Conservation (phyloP, 2,888 invertebrate species). For the Endotricha flammealis region DNA sequence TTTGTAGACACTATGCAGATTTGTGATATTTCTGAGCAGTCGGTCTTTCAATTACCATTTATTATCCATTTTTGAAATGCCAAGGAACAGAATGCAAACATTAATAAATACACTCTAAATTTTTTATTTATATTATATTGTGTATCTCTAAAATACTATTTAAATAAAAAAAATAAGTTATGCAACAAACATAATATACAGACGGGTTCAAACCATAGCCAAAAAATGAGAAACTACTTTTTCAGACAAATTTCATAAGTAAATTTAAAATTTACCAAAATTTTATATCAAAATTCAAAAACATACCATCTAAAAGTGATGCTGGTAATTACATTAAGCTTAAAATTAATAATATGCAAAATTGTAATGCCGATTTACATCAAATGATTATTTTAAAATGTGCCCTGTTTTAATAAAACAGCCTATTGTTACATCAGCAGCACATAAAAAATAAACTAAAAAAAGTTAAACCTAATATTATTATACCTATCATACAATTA, state of each 20-base stretch:
- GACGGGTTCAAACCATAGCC: constrained; percentile 37
- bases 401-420: constrained; percentile 26
- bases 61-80: too few species aligned
- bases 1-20: too few species aligned
- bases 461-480: constrained; percentile 32
- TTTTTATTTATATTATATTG: constrained; percentile 39
- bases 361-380: constrained; percentile 27
- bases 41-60: too few species aligned
- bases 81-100: constrained; percentile 20
- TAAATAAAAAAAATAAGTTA: constrained; percentile 57
- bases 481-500: constrained; percentile 31
- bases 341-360: constrained; percentile 31
- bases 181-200: constrained; percentile 53
- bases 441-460: constrained; percentile 31
- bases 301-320: constrained; percentile 14
- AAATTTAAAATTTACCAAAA: constrained; percentile 2
- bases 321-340: constrained; percentile 15
- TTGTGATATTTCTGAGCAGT: too few species aligned
- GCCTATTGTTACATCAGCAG: constrained; percentile 14
- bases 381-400: constrained; percentile 20
- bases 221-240: constrained; percentile 29
- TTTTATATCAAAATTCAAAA: constrained; percentile 7
- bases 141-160: constrained; percentile 56
- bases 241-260: constrained; percentile 13
- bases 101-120: constrained; percentile 31